Base-by-base conservation (phyloP, 2,888 invertebrate species). In the Amiota communis region DNA sequence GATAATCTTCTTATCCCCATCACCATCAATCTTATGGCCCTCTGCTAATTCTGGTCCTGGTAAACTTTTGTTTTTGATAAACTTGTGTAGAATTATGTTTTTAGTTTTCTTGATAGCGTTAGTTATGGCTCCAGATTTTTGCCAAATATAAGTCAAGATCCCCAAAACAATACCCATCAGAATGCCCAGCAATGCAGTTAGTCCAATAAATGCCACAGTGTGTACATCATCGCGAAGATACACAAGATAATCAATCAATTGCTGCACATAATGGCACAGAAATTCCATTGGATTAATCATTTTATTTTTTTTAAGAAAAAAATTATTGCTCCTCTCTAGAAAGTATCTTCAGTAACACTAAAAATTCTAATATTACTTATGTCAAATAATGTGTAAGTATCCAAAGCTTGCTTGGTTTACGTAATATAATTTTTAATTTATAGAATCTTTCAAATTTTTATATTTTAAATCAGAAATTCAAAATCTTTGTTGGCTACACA, bases 241-340 rank as follows among this genome's bases (percentile, higher is more conserved):
- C 2, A n/a, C 75, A 65, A 82, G 48, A 0, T 17, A 65, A 46
- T 82, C 78, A 15, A 82, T 68, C 0, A 79, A 49, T 0, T 79
- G 79, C 23, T 82, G 82, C 36, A 75, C 6, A 11, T 74, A 59
- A 36, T 17, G n/a, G 56, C 79, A 79, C 65, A 77, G 10, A 2
- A 77, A 53, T 75, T 81, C 80, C 48, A 82, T 79, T 0, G 78
- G 79, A 72, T 79, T 81, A 10, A 49, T 49, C 20, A 76, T 81
- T 65, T n/a, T n/a, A n/a, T n/a, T n/a, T n/a, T n/a, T n/a, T 76
- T 77, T 75, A 9, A 10, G 8, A 20, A 2, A 47, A 73, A 13
- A 13, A 23, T 46, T 47, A 67, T 15, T 72, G 13, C 0, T 53
- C 13, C 11, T 53, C 15, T 53, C 15, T 4, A 3, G 15, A 8